Evolutionary conservation across 2,888 invertebrate species (phyloP), one percentile per base, ranked within the genome.

Genomic region (Nysson spinosus): DNA sequence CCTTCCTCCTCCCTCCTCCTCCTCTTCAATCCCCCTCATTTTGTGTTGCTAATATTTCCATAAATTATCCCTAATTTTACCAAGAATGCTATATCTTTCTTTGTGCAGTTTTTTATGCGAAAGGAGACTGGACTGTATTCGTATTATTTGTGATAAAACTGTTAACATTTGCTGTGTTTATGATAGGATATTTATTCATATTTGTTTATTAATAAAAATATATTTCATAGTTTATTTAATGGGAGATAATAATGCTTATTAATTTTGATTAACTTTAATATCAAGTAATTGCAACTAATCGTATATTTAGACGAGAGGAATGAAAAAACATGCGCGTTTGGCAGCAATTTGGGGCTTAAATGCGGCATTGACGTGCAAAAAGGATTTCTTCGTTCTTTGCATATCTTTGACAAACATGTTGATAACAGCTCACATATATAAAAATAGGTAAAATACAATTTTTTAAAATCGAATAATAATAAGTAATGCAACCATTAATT

Each of bases 271-370:
- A 28, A 16, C 20, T 6, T 30, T 3, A 3, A 32, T 22, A 28
- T 17, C 22, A 6, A 20, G 1, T 40, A 4, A 6, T 6, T 12
- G 7, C 14, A 28, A 14, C n/a, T 11, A 11, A 1, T 42, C 26
- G n/a, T 5, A n/a, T 16, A 9, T 58, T 7, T 17, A 85, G 84
- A 54, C 57, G 0, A 84, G 83, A 66, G 73, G 81, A 3, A 83
- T 86, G 81, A 85, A 84, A 77, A 74, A 84, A 7, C 89, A 89
- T 43, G 91, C 91, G 0, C 87, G 87, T 42, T 78, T 92, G 47
- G 90, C 91, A 2, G 91, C 91, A 0, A 87, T 90, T 54, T 90
- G 91, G 90, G 87, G 90, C 16, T 79, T 92, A 35, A 89, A 88
- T 47, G 88, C 88, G 58, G 90, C 91, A 0, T 72, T 90, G 9